A percentile compares a stretch with the other conserved stretches of the same genome.
Evolutionary conservation across 2,888 invertebrate species (phyloP).

Genomic region (Tetrapedia diversipes): DNA sequence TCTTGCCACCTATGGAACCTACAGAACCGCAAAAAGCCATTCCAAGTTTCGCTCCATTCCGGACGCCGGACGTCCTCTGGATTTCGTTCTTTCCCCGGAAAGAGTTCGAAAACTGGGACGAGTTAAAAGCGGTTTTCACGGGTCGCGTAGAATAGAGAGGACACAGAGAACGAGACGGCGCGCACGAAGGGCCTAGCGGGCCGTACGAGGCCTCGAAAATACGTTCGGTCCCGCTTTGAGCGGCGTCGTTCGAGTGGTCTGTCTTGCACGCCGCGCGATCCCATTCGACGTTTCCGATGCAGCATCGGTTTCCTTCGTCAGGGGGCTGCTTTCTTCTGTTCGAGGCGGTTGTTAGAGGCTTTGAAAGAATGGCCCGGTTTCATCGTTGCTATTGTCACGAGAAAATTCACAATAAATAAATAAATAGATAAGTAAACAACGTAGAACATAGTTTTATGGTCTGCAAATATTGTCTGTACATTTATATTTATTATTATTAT

Average conservation of each 20-base stretch:
- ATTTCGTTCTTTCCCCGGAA: conserved; percentile 47
- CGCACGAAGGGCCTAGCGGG: no score
- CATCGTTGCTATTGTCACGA: background rate
- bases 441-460: no score
- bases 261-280: conserved; percentile 11
- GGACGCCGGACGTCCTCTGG: conserved; percentile 55
- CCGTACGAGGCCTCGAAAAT: conserved; percentile 24
- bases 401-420: no score
- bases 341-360: background rate
- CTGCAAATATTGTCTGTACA: no score
- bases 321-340: background rate
- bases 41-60: conserved; percentile 50
- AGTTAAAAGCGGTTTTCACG: conserved; percentile 53
- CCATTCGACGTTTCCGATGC: conserved; percentile 6
- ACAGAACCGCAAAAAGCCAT: conserved; percentile 55
- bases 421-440: no score
- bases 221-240: conserved; percentile 20
- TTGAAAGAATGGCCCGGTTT: background rate
- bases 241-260: conserved; percentile 12
- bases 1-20: conserved; percentile 54
- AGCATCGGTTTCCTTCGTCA: background rate
- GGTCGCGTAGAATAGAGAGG: background rate
- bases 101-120: conserved; percentile 52
- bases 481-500: no score
- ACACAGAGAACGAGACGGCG: background rate